A percentile compares a stretch with the other conserved stretches of the same genome.
Conservation (phyloP, 2,888 invertebrate species). For the Corythucha ciliata region DNA sequence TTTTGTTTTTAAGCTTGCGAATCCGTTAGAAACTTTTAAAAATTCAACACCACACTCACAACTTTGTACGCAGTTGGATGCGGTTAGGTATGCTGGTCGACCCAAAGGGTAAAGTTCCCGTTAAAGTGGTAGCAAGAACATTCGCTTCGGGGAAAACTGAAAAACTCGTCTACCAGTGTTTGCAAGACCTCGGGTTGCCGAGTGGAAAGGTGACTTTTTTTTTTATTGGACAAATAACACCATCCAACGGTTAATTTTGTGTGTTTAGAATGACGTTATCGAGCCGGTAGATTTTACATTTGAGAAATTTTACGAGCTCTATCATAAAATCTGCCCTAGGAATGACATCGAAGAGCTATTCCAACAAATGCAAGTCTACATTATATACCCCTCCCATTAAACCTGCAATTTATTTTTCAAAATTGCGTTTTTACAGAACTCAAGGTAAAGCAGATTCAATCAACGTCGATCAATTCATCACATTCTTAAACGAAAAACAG, state of each 20-base stretch:
- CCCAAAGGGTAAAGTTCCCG: conserved; percentile 89
- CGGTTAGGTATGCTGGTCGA: conserved; percentile 88
- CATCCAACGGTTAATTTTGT: conserved; percentile 16
- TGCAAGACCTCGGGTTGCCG: conserved; percentile 86
- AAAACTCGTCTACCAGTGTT: conserved; percentile 92
- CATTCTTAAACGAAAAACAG: conserved; percentile 94
- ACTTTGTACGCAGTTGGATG: conserved; percentile 99
- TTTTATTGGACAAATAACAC: background rate
- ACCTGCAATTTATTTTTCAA: background rate
- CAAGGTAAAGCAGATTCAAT: conserved; percentile 84
- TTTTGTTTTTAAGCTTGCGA: no score
- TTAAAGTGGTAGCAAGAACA: conserved; percentile 90
- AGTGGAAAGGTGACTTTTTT: conserved; percentile 62
- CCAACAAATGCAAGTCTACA: conserved; percentile 76
- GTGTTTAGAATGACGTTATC: conserved; percentile 75
- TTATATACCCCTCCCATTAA: background rate
- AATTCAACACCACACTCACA: no score
- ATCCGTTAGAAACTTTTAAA: no score
- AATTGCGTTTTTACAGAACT: conserved; percentile 52
- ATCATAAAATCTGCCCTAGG: conserved; percentile 97
- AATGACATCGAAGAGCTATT: conserved; percentile 98
- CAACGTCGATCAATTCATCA: conserved; percentile 75
- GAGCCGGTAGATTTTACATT: conserved; percentile 92
- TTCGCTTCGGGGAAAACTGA: conserved; percentile 99
- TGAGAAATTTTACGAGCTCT: conserved; percentile 95